Conservation (phyloP, 2,888 invertebrate species). For the Cyclophora punctaria region DNA sequence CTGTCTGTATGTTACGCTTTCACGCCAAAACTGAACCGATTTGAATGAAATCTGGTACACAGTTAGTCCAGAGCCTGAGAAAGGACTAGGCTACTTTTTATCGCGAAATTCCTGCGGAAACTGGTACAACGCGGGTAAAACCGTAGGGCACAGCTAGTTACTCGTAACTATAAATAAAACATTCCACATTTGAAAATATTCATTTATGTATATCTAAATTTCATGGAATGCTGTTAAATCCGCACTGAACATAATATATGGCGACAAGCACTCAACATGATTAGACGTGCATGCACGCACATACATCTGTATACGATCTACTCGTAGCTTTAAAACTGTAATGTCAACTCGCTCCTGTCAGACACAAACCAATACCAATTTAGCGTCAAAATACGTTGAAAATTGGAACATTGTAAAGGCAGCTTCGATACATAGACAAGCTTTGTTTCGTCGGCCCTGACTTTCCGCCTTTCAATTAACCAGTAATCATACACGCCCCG, state of each 20-base stretch:
- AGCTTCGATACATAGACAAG: conserved; percentile 43
- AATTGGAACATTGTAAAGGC: conserved; percentile 15
- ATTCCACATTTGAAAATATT: too few species aligned
- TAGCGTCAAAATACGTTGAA: background rate
- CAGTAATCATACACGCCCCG: conserved; percentile 70
- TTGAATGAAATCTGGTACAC: too few species aligned
- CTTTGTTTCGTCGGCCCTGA: conserved; percentile 57
- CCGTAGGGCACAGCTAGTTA: too few species aligned
- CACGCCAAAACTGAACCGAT: too few species aligned
- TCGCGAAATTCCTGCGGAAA: too few species aligned
- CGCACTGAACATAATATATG: conserved; percentile 59
- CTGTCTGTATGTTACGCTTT: too few species aligned
- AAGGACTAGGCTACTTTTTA: too few species aligned
- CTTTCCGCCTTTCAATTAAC: conserved; percentile 71
- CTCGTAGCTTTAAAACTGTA: conserved; percentile 6
- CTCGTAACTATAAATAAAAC: too few species aligned
- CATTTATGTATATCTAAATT: too few species aligned
- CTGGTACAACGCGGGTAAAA: too few species aligned
- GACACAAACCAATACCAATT: background rate
- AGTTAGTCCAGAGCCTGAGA: too few species aligned
- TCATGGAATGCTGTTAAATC: conserved; percentile 28
- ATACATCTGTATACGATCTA: conserved; percentile 1
- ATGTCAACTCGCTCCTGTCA: background rate
- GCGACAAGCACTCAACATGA: conserved; percentile 65
- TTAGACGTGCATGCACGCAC: conserved; percentile 37